These are phyloP conservation scores for Philopedon plagiatum DNA, from an alignment of 2,888 invertebrate species.

Conservation along the genomic window DNA sequence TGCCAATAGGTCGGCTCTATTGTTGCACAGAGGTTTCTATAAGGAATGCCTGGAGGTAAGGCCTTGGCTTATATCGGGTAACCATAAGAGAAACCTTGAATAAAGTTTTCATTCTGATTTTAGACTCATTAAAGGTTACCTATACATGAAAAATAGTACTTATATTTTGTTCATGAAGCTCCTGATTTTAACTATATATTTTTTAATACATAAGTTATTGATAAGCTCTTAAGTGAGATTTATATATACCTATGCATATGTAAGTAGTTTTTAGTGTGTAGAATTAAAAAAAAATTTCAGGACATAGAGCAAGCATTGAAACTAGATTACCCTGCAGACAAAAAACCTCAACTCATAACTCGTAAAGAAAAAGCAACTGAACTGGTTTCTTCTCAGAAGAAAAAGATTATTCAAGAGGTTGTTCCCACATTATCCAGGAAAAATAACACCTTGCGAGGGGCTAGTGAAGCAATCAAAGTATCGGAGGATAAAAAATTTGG, in stretches of 20 bases:
- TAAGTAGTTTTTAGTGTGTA: no score
- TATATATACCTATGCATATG: no score
- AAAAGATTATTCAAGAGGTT: not conserved
- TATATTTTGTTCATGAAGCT: no score
- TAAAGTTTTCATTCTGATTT: no score
- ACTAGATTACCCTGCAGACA: not conserved
- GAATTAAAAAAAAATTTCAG: no score
- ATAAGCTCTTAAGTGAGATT: no score
- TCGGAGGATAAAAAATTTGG: not conserved
- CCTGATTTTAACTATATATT: no score
- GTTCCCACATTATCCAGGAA: not conserved
- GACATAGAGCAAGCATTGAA: not conserved
- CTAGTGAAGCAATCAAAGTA: not conserved
- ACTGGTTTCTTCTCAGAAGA: not conserved
- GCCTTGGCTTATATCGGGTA: not conserved
- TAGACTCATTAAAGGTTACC: no score
- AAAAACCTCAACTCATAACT: not conserved
- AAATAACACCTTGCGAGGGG: not conserved
- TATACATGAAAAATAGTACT: no score
- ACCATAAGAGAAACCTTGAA: no score
- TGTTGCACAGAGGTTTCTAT: constrained; percentile 6
- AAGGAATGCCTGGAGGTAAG: constrained; percentile 16
- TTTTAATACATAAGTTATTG: no score
- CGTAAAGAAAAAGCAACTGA: not conserved
- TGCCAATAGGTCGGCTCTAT: constrained; percentile 18